These are phyloP conservation scores for Hycleus cichorii DNA, from an alignment of 1,140 invertebrate species.

Conservation along the genomic window DNA sequence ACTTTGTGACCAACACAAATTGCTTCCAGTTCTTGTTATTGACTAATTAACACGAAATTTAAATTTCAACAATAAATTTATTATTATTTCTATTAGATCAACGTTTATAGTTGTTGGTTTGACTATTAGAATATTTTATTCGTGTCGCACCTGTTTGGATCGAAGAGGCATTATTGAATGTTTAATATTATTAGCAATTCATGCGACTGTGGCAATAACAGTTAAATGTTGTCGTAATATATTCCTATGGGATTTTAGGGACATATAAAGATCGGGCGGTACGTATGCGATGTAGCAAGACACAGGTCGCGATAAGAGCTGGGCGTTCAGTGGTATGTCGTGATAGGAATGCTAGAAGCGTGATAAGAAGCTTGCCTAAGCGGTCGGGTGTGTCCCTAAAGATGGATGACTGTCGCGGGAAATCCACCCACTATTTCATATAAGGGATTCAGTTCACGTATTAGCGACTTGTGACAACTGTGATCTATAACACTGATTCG, in stretches of 20 bases:
- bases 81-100: no score
- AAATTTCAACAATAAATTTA: no score
- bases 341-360: slow-evolving; percentile 40
- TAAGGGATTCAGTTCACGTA: slow-evolving; percentile 36
- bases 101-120: neutral
- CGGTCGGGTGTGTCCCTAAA: slow-evolving; percentile 39
- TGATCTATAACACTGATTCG: slow-evolving; percentile 42
- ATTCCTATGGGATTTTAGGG: slow-evolving; percentile 26
- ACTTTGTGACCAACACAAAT: no score
- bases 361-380: slow-evolving; percentile 36
- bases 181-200: slow-evolving; percentile 6
- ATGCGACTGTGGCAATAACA: slow-evolving; percentile 14
- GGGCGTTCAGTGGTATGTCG: slow-evolving; percentile 30
- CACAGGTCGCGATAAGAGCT: slow-evolving; percentile 36
- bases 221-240: slow-evolving; percentile 27
- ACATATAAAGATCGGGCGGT: slow-evolving; percentile 26
- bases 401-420: slow-evolving; percentile 42
- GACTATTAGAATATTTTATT: neutral
- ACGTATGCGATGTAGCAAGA: slow-evolving; percentile 26
- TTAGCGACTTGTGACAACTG: slow-evolving; percentile 41
- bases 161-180: neutral
- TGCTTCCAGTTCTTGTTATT: no score
- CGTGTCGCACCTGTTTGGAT: neutral
- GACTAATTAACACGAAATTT: no score
- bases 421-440: slow-evolving; percentile 36